Evolutionary conservation across 1,140 invertebrate genomes (phyloP).

Genomic region (Bradysia coprophila): DNA sequence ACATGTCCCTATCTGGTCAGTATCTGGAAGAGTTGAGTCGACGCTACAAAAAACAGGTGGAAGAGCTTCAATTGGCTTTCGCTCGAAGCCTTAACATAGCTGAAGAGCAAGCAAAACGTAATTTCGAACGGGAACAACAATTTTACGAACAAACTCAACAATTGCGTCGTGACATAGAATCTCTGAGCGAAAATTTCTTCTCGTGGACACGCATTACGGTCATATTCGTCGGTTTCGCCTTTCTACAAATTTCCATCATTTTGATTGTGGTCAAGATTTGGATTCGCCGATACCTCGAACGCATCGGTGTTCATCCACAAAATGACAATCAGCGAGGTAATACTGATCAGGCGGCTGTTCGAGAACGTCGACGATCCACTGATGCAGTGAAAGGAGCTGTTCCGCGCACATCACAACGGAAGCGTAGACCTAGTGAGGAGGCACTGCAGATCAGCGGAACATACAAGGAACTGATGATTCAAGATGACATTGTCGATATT

Average conservation of each 20-base stretch:
- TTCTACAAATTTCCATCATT: slow-evolving; percentile 5
- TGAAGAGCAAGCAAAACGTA: slow-evolving; percentile 49
- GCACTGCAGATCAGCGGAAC: slow-evolving; percentile 45
- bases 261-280: background rate
- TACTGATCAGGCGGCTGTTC: slow-evolving; percentile 7
- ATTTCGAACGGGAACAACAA: slow-evolving; percentile 45
- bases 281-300: slow-evolving; percentile 11
- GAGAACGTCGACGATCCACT: slow-evolving; percentile 34
- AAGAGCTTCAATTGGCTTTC: slow-evolving; percentile 77
- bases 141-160: slow-evolving; percentile 38
- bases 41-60: slow-evolving; percentile 88
- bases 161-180: slow-evolving; percentile 37
- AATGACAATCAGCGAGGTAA: background rate
- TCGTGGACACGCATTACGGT: slow-evolving; percentile 17
- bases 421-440: slow-evolving; percentile 54
- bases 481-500: slow-evolving; percentile 22
- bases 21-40: slow-evolving; percentile 89
- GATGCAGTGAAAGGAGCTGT: slow-evolving; percentile 32
- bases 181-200: slow-evolving; percentile 25
- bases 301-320: slow-evolving; percentile 5
- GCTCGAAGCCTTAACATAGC: slow-evolving; percentile 60
- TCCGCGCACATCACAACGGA: slow-evolving; percentile 27
- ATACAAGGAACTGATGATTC: slow-evolving; percentile 30
- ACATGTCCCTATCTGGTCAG: slow-evolving; percentile 88
- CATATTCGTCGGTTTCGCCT: slow-evolving; percentile 11